A percentile compares a stretch with the other conserved stretches of the same genome.
These are phyloP conservation scores for Oreochromis spilurus DNA, from an alignment of 2,113 vertebrate genomes.

Conservation along the genomic window DNA sequence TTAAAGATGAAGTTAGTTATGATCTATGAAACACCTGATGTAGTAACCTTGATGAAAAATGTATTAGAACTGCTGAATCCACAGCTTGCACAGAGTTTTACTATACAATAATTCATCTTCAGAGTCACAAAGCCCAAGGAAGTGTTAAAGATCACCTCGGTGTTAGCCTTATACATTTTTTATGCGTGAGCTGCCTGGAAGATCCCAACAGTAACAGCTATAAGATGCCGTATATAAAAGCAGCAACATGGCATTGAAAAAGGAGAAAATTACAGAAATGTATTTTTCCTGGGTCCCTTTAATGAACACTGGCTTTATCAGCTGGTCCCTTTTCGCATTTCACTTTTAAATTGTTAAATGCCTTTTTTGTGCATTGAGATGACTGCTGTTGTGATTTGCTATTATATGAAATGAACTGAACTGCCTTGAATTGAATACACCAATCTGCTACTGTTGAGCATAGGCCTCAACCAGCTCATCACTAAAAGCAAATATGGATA, in stretches of 20 bases:
- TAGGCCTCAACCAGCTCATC: too few relatives aligned
- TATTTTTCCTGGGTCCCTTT: neutral
- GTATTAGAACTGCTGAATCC: neutral
- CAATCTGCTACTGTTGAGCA: too few relatives aligned
- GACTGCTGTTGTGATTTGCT: neutral
- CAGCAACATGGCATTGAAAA: neutral
- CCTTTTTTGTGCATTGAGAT: neutral
- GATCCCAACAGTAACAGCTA: neutral
- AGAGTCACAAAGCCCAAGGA: neutral
- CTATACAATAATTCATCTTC: neutral
- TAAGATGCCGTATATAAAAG: neutral
- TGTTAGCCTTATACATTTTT: neutral
- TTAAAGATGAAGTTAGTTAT: neutral
- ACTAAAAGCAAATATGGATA: too few relatives aligned
- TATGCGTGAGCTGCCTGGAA: neutral
- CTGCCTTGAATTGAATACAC: too few relatives aligned
- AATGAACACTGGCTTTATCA: neutral
- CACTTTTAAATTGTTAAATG: neutral
- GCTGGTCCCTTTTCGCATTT: neutral
- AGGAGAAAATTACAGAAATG: neutral
- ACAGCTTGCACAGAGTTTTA: neutral
- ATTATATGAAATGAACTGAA: too few relatives aligned
- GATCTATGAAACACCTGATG: neutral
- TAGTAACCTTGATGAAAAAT: neutral
- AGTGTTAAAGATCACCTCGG: neutral